phyloP scores from a whole-genome alignment of 1,140 invertebrate species.

The Diorhabda carinulata region DNA sequence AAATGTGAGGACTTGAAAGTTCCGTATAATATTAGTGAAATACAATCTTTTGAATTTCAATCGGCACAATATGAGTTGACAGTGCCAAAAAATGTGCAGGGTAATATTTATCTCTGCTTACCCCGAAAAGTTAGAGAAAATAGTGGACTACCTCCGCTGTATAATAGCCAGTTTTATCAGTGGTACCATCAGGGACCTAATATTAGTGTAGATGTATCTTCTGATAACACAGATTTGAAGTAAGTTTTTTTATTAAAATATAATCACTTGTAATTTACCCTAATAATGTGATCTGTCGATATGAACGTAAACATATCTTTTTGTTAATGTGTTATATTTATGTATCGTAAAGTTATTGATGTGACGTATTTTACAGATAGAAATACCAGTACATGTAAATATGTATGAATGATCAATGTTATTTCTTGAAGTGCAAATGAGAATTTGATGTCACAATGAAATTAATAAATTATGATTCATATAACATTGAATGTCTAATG shows the following conservation, averaged over 20 bases:
- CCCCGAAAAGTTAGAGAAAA: slow-evolving; percentile 24
- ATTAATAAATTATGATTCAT: too few relatives aligned
- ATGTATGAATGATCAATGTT: too few relatives aligned
- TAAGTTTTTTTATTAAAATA: background rate
- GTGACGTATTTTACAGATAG: too few relatives aligned
- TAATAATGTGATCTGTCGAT: too few relatives aligned
- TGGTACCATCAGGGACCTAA: slow-evolving; percentile 42
- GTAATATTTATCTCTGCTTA: slow-evolving; percentile 39
- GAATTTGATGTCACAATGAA: too few relatives aligned
- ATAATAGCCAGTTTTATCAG: slow-evolving; percentile 19
- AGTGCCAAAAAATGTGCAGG: slow-evolving; percentile 32
- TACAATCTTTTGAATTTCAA: slow-evolving; percentile 25
- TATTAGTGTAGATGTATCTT: slow-evolving; percentile 26
- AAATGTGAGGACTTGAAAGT: slow-evolving; percentile 31
- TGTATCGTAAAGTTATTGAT: too few relatives aligned
- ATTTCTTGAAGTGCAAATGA: too few relatives aligned
- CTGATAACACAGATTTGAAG: background rate
- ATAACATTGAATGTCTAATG: too few relatives aligned
- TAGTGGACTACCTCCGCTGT: slow-evolving; percentile 15
- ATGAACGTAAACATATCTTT: too few relatives aligned
- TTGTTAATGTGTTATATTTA: too few relatives aligned
- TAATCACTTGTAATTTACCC: too few relatives aligned
- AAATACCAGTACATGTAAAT: too few relatives aligned
- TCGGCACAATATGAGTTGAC: slow-evolving; percentile 32
- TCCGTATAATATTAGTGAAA: slow-evolving; percentile 34